Base-by-base conservation (phyloP, 1,140 invertebrate genomes). In the Bombus picipes region DNA sequence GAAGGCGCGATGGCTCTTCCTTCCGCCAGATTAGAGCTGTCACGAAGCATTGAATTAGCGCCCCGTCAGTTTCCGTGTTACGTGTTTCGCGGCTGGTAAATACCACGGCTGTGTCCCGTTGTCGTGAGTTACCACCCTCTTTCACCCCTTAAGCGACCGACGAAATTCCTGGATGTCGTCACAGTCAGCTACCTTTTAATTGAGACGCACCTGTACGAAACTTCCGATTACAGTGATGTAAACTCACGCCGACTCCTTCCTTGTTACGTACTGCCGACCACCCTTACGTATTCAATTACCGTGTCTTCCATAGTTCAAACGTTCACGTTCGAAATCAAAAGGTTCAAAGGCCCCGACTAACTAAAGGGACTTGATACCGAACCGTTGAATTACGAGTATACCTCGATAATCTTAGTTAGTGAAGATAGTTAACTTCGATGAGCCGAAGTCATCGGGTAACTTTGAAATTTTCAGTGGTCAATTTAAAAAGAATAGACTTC, bases 11-110 rank as follows among this genome's bases (percentile, higher is more conserved):
- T 90, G 87, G 86, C 86, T 89, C 89, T 87, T 88, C 90, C 88
- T 88, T 91, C 81, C 91, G 91, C 91, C 90, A 85, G 90, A 91
- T 91, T 91, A 89, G 74, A 89, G 80, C 85, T 86, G 86, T 86
- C 85, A 81, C 84, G 90, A 89, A 85, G 81, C 89, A 90, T 91
- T 84, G 91, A 91, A 87, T 91, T 91, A 91, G 80, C 83, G 85
- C 72, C 65, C 72, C 71, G 80, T 83, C 89, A 83, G 89, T 88
- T 88, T 88, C 87, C 84, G 79, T 71, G 76, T 90, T 81, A 82
- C 57, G 68, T 81, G 80, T 84, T 71, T 25, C 70, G 83, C 83
- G 73, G 76, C 73, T 86, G 83, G 83, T 90, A 87, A 89, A 90
- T 89, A 86, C 28, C 66, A 32, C 75, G 70, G 57, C 39, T 47